Conservation (phyloP, 2,797 vertebrate genomes). For the Darevskia nairensis region DNA sequence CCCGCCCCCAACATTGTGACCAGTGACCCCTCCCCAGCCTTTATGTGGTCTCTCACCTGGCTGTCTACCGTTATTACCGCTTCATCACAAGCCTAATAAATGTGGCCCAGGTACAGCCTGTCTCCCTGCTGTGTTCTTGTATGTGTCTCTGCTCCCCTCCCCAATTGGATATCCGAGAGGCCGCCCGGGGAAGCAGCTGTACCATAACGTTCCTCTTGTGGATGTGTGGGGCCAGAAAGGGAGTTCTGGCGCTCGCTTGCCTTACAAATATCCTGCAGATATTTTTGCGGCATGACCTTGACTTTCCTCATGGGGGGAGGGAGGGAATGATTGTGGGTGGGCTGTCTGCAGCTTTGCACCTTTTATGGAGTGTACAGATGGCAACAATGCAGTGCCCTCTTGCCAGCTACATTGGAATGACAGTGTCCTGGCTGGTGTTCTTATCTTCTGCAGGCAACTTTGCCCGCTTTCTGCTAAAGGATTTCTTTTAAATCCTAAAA, state of each 20-base stretch:
- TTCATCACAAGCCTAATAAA: background rate
- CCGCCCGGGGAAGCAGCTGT: background rate
- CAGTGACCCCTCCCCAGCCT: background rate
- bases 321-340: background rate
- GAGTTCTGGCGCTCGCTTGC: background rate
- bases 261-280: background rate
- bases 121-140: background rate
- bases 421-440: background rate
- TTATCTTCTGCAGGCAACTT: background rate
- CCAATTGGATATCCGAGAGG: background rate
- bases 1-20: background rate
- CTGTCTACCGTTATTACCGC: background rate
- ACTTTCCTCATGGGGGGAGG: background rate
- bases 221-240: background rate
- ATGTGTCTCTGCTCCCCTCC: background rate
- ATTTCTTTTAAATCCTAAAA: background rate
- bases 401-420: background rate
- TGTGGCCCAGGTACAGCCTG: background rate
- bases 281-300: slow-evolving; percentile 25
- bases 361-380: slow-evolving; percentile 20
- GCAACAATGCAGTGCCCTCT: background rate
- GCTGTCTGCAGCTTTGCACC: background rate
- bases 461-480: background rate
- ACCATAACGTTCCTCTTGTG: background rate
- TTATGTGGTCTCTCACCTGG: background rate